Evolutionary conservation across 2,888 invertebrate genomes (phyloP).

Genomic region (Eudemis profundana): DNA sequence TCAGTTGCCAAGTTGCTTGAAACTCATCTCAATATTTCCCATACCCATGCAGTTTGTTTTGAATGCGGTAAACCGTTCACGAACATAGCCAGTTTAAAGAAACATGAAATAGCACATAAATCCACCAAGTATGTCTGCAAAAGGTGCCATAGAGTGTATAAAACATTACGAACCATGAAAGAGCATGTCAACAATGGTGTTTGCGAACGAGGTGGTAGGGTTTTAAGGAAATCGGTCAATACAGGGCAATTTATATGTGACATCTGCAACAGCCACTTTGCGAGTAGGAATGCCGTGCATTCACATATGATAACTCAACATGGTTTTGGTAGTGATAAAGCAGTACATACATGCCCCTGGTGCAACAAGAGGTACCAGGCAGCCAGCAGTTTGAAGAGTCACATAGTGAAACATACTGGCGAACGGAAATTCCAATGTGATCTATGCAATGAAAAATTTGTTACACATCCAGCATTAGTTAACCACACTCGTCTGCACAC

Average conservation of each 20-base stretch:
- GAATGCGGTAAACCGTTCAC: constrained; percentile 20
- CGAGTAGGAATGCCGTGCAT: constrained; percentile 64
- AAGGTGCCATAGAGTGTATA: constrained; percentile 29
- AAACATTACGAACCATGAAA: constrained; percentile 21
- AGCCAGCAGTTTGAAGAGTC: constrained; percentile 65
- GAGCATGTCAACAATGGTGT: constrained; percentile 20
- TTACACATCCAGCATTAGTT: constrained; percentile 67
- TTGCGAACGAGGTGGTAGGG: constrained; percentile 23
- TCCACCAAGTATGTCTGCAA: constrained; percentile 12
- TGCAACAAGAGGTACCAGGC: constrained; percentile 73
- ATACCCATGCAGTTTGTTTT: constrained; percentile 13
- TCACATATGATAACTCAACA: constrained; percentile 69
- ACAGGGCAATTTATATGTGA: constrained; percentile 59
- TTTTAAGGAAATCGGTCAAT: constrained; percentile 3
- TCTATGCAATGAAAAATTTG: constrained; percentile 70
- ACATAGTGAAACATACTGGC: constrained; percentile 73
- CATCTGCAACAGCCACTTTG: constrained; percentile 68
- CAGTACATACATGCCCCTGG: constrained; percentile 64
- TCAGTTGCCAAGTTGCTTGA: constrained; percentile 16
- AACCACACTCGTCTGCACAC: constrained; percentile 74
- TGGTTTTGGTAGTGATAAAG: constrained; percentile 60
- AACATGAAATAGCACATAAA: constrained; percentile 23
- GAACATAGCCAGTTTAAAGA: constrained; percentile 22
- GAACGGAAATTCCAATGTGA: constrained; percentile 72
- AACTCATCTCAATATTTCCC: constrained; percentile 16